Evolutionary conservation across 37 sponge, comb jelly and placozoan species (phyloP).

Genomic region (Petrosia ficiformis): DNA sequence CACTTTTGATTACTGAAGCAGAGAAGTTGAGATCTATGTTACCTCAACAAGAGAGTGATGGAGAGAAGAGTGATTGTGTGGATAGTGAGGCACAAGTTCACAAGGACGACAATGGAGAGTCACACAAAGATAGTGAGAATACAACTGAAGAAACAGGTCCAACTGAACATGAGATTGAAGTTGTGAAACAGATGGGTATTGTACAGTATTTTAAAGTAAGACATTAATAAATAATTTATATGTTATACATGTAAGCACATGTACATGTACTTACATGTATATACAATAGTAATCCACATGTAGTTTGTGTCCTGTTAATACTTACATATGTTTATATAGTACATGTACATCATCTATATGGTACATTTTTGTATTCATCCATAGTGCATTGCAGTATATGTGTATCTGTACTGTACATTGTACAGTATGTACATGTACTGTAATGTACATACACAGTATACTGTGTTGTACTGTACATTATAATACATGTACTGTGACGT

Average conservation of each 20-base stretch:
- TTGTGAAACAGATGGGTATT: conserved; percentile 46
- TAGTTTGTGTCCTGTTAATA: no score
- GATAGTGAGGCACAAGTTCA: neutral
- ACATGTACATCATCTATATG: no score
- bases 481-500: neutral
- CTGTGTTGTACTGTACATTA: neutral
- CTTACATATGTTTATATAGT: no score
- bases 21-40: neutral
- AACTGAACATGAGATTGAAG: conserved; percentile 5
- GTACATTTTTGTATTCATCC: no score
- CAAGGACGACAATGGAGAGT: neutral
- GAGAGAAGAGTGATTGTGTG: neutral
- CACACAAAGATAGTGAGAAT: neutral
- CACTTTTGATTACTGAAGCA: no score
- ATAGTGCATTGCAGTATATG: no score
- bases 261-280: no score
- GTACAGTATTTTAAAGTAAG: conserved; percentile 51
- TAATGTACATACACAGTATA: neutral
- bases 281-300: no score
- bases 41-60: conserved; percentile 17
- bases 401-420: no score
- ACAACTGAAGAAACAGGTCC: neutral
- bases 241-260: no score
- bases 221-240: neutral
- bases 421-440: conserved; percentile 42